These are phyloP conservation scores for Motacilla tschutschensis DNA, from an alignment of 2,113 vertebrate species.

Conservation along the genomic window DNA sequence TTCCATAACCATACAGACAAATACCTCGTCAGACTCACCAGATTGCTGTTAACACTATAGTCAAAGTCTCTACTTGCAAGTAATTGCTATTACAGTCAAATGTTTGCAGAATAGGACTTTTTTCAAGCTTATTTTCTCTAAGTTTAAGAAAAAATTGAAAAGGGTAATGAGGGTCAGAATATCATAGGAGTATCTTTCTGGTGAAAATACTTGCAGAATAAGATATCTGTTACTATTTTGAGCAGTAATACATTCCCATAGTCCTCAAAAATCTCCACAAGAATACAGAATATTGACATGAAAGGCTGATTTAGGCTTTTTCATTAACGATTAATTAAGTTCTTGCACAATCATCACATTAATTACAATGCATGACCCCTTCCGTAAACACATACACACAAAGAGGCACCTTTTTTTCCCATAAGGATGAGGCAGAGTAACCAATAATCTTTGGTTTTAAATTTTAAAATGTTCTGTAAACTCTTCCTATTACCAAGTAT, in stretches of 20 bases:
- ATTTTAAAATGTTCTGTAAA: not conserved
- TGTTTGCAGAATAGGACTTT: not conserved
- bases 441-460: not conserved
- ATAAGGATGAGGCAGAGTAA: not conserved
- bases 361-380: not conserved
- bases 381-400: not conserved
- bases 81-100: not conserved
- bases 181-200: not conserved
- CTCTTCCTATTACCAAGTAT: not conserved
- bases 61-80: not conserved
- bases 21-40: not conserved
- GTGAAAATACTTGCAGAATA: not conserved
- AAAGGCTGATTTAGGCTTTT: not conserved
- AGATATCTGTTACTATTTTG: not conserved
- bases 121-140: not conserved
- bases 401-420: not conserved
- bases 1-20: not conserved
- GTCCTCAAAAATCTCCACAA: not conserved
- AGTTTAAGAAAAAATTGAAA: not conserved
- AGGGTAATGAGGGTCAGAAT: not conserved
- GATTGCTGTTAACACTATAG: not conserved
- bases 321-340: not conserved
- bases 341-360: not conserved
- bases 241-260: not conserved
- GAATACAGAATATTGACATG: not conserved